phyloP scores from a whole-genome alignment of 35 echinoderm and acorn worm genomes.

The Ptychodera flava region DNA sequence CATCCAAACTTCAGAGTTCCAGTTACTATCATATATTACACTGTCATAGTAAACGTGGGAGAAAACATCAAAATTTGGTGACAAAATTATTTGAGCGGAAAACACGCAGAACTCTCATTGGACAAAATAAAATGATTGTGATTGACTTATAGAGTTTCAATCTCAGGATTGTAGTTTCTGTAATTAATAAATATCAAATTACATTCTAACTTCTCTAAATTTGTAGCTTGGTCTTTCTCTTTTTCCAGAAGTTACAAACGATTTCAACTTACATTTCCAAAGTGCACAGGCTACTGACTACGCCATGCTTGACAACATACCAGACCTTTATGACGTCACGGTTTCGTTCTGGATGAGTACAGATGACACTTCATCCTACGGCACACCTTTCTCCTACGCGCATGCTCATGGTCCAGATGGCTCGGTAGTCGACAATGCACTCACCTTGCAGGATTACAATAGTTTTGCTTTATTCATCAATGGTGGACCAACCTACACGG shows the following conservation, averaged over 20 bases:
- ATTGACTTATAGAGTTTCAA: no score
- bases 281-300: slow-evolving; percentile 30
- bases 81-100: no score
- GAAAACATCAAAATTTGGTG: no score
- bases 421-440: slow-evolving; percentile 40
- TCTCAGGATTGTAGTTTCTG: no score
- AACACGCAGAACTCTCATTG: no score
- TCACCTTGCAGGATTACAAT: slow-evolving; percentile 63
- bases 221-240: no score
- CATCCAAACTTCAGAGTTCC: no score
- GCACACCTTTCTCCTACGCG: slow-evolving; percentile 58
- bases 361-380: slow-evolving; percentile 25
- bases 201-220: no score
- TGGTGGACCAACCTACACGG: slow-evolving; percentile 38
- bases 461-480: slow-evolving; percentile 53
- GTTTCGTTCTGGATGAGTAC: slow-evolving; percentile 69
- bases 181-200: no score
- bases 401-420: not conserved
- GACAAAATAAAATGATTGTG: no score
- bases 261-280: slow-evolving; percentile 50
- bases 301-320: slow-evolving; percentile 13
- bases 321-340: slow-evolving; percentile 53
- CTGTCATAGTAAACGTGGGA: no score
- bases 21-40: no score
- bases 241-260: slow-evolving; percentile 28